A percentile compares a stretch with the other conserved stretches of the same genome.
These are phyloP conservation scores for Syngnathus rostellatus DNA, from an alignment of 2,797 vertebrate species.

Conservation along the genomic window DNA sequence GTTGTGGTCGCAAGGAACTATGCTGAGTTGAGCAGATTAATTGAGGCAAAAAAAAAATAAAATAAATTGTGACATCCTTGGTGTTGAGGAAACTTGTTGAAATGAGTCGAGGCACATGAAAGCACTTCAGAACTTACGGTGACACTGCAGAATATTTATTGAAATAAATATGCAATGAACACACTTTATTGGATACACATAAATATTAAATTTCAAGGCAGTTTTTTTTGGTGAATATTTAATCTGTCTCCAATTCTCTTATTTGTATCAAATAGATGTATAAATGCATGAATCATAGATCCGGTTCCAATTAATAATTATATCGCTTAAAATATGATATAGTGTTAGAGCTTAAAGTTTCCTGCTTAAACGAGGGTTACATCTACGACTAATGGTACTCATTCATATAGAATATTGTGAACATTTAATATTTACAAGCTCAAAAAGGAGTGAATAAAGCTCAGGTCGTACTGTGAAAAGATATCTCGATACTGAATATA, in stretches of 20 bases:
- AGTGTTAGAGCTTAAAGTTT: constrained; percentile 50
- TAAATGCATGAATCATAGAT: constrained; percentile 33
- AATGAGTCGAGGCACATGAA: background rate
- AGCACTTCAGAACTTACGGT: constrained; percentile 9
- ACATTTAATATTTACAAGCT: constrained; percentile 92
- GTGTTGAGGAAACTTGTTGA: too few species aligned
- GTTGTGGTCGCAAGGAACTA: background rate
- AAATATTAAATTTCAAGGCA: constrained; percentile 63
- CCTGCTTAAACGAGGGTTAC: constrained; percentile 71
- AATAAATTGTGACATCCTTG: too few species aligned
- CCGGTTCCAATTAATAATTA: constrained; percentile 39
- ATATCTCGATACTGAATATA: constrained; percentile 63
- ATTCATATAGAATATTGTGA: constrained; percentile 73
- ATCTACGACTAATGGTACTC: constrained; percentile 71
- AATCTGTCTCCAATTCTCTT: constrained; percentile 39
- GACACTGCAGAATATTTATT: constrained; percentile 70
- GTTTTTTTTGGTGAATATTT: constrained; percentile 35
- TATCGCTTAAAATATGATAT: constrained; percentile 48
- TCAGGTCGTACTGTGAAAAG: constrained; percentile 79
- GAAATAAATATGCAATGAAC: constrained; percentile 71
- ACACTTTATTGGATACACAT: constrained; percentile 65
- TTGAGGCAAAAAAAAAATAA: background rate
- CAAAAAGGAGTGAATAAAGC: constrained; percentile 80
- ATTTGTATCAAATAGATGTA: constrained; percentile 33
- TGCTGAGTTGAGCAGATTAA: too few species aligned